phyloP scores from a whole-genome alignment of 2,113 vertebrate genomes.

The Macheiramphus alcinus region DNA sequence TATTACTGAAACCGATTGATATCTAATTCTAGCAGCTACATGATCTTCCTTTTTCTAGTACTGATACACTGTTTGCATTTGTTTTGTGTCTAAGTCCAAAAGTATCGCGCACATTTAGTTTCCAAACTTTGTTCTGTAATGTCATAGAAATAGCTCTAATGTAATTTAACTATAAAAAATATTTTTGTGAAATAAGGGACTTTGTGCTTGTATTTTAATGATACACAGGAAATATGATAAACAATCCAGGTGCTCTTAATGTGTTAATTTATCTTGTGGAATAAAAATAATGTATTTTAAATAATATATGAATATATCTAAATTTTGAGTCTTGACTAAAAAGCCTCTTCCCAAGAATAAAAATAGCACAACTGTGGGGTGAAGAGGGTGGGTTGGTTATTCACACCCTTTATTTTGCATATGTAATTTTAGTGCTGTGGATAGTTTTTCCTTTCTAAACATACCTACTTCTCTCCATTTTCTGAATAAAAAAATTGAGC shows the following conservation, averaged over 20 bases:
- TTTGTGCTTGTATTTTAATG: background rate
- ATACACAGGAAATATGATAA: background rate
- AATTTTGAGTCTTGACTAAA: background rate
- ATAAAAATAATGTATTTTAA: background rate
- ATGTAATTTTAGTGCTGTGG: background rate
- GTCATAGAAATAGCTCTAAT: background rate
- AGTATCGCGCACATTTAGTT: background rate
- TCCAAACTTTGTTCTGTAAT: background rate
- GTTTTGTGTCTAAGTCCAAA: background rate
- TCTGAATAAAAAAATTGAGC: background rate
- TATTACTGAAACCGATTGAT: background rate
- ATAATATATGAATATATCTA: background rate
- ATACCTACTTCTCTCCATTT: background rate
- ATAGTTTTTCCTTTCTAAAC: background rate
- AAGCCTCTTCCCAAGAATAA: background rate
- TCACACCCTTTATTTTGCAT: background rate
- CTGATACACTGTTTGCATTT: background rate
- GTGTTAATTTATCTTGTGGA: background rate
- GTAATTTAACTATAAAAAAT: background rate
- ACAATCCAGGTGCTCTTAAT: background rate
- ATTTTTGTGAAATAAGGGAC: background rate
- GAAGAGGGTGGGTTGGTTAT: background rate
- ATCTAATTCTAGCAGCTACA: background rate
- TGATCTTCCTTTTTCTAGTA: background rate
- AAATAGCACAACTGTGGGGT: background rate